Base-by-base conservation (phyloP, 2,113 vertebrate species). In the Bungarus multicinctus region DNA sequence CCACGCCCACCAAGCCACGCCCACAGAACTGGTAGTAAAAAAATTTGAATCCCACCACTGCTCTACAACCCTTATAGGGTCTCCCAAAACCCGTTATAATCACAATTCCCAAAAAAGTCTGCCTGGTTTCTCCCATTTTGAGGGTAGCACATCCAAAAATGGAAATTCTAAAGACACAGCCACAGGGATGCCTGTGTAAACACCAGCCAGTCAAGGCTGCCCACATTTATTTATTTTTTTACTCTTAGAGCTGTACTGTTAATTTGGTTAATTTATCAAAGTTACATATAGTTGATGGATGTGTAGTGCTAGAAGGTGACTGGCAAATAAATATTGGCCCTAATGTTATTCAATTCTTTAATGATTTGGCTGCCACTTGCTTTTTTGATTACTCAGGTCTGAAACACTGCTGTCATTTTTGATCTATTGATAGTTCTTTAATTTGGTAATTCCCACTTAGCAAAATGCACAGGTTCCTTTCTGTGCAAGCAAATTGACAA, bases 401-500 rank as follows among this genome's bases (percentile, higher is more conserved):
- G 45, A 39, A 53, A 64, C 23, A 89, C 60, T 94, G 27, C 89
- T 95, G 89, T 11, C 93, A 91, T 91, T 95, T 96, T 95, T 96
- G 52, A 94, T 94, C 20, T 87, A 45, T 89, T 93, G 57, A 74
- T 45, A 95, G 23, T 53, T 45, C 94, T 12, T 47, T 90, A 53
- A 50, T 91, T 92, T 4, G 54, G 91, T 74, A 92, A 14, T 50
- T 88, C 64, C 88, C 92, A 89, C 27, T 85, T 50, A 47, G 55
- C 52, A 50, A 55, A 93, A 45, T 14, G 88, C 16, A 69, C 0
- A 4, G 22, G 81, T 89, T 93, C 27, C 92, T 93, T 94, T 94
- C 25, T 47, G 18, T 95, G 89, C 39, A 89, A 87, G 94, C 93
- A 89, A 1, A 2, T 30, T 18, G 50, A 74, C 54, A 11, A 1